These are phyloP conservation scores for Willowsia nigromaculata DNA, from an alignment of 2,888 invertebrate genomes.

Conservation along the genomic window DNA sequence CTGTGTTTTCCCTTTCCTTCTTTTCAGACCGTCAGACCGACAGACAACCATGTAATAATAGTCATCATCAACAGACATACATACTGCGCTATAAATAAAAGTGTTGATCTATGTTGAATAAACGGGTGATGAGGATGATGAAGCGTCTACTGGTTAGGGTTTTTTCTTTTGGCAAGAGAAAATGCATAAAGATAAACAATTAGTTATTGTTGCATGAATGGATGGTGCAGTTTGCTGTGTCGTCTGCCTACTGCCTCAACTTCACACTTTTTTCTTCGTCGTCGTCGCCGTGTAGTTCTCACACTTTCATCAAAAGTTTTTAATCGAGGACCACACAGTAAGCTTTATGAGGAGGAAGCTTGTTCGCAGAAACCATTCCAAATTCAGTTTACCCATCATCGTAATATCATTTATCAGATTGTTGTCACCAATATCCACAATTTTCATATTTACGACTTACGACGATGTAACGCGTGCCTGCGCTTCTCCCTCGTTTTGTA, in stretches of 20 bases:
- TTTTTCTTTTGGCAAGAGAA: slow-evolving; percentile 27
- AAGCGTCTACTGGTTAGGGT: slow-evolving; percentile 59
- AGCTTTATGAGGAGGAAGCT: slow-evolving; percentile 3
- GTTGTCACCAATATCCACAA: not conserved
- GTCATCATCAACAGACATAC: not conserved
- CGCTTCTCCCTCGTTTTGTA: not conserved
- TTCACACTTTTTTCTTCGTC: slow-evolving; percentile 27
- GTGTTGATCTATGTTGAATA: not conserved
- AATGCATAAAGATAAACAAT: not conserved
- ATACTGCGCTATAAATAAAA: not conserved
- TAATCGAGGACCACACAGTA: not conserved
- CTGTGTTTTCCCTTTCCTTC: not conserved
- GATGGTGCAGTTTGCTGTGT: not conserved
- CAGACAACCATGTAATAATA: slow-evolving; percentile 38
- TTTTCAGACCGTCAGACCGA: not conserved
- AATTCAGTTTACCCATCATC: not conserved
- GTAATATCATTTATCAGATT: no score
- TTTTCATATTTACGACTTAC: not conserved
- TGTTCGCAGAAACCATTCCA: slow-evolving; percentile 20
- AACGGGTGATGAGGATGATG: slow-evolving; percentile 22
- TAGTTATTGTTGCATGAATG: not conserved
- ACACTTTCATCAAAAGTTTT: not conserved
- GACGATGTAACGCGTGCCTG: not conserved
- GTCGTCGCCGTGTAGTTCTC: not conserved
- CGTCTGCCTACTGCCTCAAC: slow-evolving; percentile 25